Conservation (phyloP, 2,888 invertebrate genomes). For the Bugulina stolonifera region DNA sequence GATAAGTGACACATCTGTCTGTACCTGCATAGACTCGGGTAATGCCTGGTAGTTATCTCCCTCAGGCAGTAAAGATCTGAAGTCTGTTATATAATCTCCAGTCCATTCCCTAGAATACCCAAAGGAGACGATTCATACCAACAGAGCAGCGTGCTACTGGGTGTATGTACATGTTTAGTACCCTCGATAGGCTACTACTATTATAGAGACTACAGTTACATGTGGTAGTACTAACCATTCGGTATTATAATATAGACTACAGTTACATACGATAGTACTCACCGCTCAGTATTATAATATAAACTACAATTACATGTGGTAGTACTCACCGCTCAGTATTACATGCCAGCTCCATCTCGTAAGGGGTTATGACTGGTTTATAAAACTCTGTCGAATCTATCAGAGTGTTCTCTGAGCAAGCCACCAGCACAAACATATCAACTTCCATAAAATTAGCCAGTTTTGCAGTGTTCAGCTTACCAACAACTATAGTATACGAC, state of each 20-base stretch:
- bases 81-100: slow-evolving; percentile 66
- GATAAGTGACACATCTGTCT: slow-evolving; percentile 45
- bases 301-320: no score
- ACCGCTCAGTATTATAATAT: no score
- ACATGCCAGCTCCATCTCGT: slow-evolving; percentile 75
- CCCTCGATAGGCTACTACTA: no score
- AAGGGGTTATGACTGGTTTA: slow-evolving; percentile 82
- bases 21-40: slow-evolving; percentile 11
- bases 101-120: slow-evolving; percentile 51
- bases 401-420: slow-evolving; percentile 80
- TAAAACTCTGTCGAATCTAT: slow-evolving; percentile 78
- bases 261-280: no score
- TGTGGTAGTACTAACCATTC: no score
- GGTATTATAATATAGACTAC: no score
- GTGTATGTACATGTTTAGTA: no score
- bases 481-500: slow-evolving; percentile 83
- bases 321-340: slow-evolving; percentile 39
- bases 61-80: slow-evolving; percentile 65
- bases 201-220: no score
- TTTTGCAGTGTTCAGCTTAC: slow-evolving; percentile 89
- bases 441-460: slow-evolving; percentile 88
- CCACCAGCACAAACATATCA: slow-evolving; percentile 83
- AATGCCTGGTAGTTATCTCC: slow-evolving; percentile 1
- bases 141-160: no score
- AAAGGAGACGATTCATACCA: no score